phyloP scores from a whole-genome alignment of 2,888 invertebrate genomes.

The Cataglyphis rosenhaueri region DNA sequence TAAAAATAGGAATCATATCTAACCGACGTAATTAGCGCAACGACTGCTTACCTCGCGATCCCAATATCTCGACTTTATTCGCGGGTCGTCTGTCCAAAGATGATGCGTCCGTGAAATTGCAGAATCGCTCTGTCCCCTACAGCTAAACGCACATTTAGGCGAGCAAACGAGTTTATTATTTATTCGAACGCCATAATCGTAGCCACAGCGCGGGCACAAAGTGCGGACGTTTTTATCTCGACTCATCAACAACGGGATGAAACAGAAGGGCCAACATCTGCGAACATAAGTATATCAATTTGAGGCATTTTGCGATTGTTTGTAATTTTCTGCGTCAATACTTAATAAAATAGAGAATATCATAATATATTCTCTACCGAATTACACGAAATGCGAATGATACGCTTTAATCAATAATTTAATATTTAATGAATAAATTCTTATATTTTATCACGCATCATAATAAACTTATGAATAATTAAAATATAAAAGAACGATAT shows the following conservation, averaged over 20 bases:
- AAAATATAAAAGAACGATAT: background rate
- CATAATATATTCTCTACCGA: background rate
- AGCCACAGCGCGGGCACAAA: slow-evolving; percentile 66
- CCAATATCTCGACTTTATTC: background rate
- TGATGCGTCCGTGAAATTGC: slow-evolving; percentile 3
- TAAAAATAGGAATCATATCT: slow-evolving; percentile 15
- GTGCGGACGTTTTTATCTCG: slow-evolving; percentile 64
- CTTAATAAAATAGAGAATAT: background rate
- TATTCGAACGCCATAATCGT: slow-evolving; percentile 65
- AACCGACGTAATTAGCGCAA: slow-evolving; percentile 26
- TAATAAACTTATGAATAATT: slow-evolving; percentile 9
- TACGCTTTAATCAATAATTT: too few relatives aligned
- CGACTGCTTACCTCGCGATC: slow-evolving; percentile 34
- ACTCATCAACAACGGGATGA: slow-evolving; percentile 70
- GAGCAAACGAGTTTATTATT: slow-evolving; percentile 11
- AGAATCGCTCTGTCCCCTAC: slow-evolving; percentile 2
- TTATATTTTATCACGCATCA: background rate
- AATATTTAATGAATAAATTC: background rate
- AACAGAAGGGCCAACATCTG: slow-evolving; percentile 71
- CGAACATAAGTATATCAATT: background rate
- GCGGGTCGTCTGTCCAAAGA: background rate
- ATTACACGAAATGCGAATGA: background rate
- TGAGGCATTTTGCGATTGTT: background rate
- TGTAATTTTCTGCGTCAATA: background rate
- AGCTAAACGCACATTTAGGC: background rate